A percentile compares a stretch with the other conserved stretches of the same genome.
Evolutionary conservation across 2,888 invertebrate species (phyloP).

Genomic region (Sarcophaga carnaria): DNA sequence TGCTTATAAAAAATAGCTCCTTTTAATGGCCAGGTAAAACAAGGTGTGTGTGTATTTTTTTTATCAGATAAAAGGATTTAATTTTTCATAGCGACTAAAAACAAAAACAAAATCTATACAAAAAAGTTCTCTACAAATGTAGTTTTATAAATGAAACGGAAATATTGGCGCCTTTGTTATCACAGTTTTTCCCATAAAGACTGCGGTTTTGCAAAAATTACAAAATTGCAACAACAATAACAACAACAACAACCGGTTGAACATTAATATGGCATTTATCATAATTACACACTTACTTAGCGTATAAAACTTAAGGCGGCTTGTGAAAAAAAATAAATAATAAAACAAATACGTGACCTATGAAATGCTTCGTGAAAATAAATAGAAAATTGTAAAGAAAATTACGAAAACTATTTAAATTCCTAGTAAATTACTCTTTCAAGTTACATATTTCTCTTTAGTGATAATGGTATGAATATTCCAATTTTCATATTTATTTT

Average conservation of each 20-base stretch:
- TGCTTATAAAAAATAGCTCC: too few relatives aligned
- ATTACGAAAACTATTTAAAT: slow-evolving; percentile 21
- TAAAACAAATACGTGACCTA: slow-evolving; percentile 51
- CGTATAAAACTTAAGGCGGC: slow-evolving; percentile 13
- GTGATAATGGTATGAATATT: too few relatives aligned
- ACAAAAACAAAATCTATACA: background rate
- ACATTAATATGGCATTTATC: slow-evolving; percentile 55
- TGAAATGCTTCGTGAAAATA: background rate
- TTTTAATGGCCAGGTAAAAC: background rate
- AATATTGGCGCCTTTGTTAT: slow-evolving; percentile 65
- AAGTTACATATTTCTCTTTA: background rate
- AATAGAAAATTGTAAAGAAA: background rate
- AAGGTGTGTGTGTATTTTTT: slow-evolving; percentile 8
- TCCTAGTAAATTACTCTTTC: background rate
- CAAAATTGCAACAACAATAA: slow-evolving; percentile 18
- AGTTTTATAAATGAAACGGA: slow-evolving; percentile 53
- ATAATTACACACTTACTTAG: slow-evolving; percentile 36
- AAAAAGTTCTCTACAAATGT: background rate
- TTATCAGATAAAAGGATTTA: slow-evolving; percentile 39
- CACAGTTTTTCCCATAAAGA: slow-evolving; percentile 39
- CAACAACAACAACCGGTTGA: slow-evolving; percentile 18
- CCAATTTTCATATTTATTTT: background rate
- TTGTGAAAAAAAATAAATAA: slow-evolving; percentile 44
- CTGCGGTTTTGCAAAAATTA: slow-evolving; percentile 49
- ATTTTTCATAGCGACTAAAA: slow-evolving; percentile 6